phyloP scores from a whole-genome alignment of 2,888 invertebrate species.

The Leptopilina syphax region DNA sequence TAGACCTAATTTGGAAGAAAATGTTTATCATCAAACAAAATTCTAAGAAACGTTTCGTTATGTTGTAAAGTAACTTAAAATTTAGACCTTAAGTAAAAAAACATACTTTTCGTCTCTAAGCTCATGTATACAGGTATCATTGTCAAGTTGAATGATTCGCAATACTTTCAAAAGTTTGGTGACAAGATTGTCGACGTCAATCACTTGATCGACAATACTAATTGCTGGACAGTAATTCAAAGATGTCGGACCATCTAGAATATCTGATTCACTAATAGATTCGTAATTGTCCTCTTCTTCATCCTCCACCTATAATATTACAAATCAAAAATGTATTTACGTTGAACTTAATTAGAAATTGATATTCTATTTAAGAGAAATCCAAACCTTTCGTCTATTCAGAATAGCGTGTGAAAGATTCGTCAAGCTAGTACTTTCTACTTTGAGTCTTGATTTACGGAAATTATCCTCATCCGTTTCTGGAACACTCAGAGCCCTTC shows the following conservation, averaged over 20 bases:
- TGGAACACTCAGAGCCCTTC: slow-evolving; percentile 72
- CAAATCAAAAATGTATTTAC: neutral
- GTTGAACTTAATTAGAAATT: no score
- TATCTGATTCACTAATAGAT: slow-evolving; percentile 77
- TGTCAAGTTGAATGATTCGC: slow-evolving; percentile 85
- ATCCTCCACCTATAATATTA: slow-evolving; percentile 66
- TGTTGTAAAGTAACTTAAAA: no score
- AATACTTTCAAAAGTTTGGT: slow-evolving; percentile 85
- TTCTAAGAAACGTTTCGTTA: no score
- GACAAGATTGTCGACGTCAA: slow-evolving; percentile 86
- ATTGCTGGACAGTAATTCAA: slow-evolving; percentile 79
- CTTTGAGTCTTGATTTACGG: slow-evolving; percentile 66
- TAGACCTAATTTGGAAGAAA: slow-evolving; percentile 61
- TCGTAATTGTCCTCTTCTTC: slow-evolving; percentile 74
- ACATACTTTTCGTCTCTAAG: slow-evolving; percentile 82
- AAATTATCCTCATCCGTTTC: slow-evolving; percentile 68
- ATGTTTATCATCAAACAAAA: no score
- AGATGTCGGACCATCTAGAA: slow-evolving; percentile 73
- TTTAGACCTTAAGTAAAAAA: no score
- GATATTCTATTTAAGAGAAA: no score
- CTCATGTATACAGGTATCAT: slow-evolving; percentile 83
- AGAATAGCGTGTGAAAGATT: slow-evolving; percentile 88
- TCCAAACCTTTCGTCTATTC: slow-evolving; percentile 80
- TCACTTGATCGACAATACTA: slow-evolving; percentile 85
- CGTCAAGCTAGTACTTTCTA: slow-evolving; percentile 83